phyloP scores from a whole-genome alignment of 2,113 vertebrate genomes.

The Colistium nudipinnis region DNA sequence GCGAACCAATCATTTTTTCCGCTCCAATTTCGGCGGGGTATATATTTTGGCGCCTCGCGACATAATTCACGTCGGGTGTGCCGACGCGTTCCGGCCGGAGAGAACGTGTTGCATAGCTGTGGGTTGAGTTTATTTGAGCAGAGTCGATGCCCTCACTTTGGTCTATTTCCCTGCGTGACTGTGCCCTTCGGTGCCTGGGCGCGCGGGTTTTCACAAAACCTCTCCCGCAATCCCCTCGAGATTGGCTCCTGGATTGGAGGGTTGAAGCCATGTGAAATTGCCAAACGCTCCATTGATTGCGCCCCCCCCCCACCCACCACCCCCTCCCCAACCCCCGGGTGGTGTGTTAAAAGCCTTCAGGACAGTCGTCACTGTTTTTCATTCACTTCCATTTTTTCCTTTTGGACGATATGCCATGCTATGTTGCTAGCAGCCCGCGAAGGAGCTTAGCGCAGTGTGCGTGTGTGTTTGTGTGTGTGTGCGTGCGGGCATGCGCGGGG shows the following conservation, averaged over 20 bases:
- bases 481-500: neutral
- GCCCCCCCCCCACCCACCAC: neutral
- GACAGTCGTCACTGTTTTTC: conserved; percentile 43
- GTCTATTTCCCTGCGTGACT: neutral
- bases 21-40: no score
- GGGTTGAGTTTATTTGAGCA: no score
- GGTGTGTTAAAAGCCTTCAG: conserved; percentile 52
- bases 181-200: conserved; percentile 24
- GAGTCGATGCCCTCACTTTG: neutral
- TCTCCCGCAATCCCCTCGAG: conserved; percentile 38
- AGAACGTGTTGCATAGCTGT: no score
- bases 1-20: no score
- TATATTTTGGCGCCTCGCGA: neutral
- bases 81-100: no score
- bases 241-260: conserved; percentile 22
- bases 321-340: neutral
- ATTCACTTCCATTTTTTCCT: conserved; percentile 61
- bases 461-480: neutral
- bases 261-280: conserved; percentile 50
- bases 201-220: conserved; percentile 37
- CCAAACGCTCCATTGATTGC: conserved; percentile 39
- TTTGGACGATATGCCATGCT: conserved; percentile 52
- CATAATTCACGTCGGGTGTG: no score
- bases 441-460: conserved; percentile 23
- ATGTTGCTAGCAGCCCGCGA: conserved; percentile 37